Percentiles rank a stretch among this genome's conserved stretches.
phyloP scores from a whole-genome alignment of 2,113 vertebrate species.

The Ciconia maguari region DNA sequence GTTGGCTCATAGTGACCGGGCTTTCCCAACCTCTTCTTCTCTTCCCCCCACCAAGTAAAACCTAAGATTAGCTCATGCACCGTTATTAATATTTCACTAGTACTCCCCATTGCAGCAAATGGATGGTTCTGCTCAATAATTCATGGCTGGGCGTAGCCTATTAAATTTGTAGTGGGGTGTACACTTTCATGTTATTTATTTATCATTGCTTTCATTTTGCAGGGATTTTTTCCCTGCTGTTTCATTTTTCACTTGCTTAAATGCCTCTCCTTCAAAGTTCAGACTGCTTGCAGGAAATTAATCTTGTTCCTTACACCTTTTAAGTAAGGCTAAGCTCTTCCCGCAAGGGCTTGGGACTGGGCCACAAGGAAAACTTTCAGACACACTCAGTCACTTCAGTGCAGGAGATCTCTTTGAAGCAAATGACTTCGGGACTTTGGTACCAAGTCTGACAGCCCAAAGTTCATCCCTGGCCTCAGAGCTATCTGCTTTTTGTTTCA shows the following conservation, averaged over 20 bases:
- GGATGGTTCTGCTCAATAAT: constrained; percentile 51
- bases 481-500: neutral
- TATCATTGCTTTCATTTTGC: constrained; percentile 35
- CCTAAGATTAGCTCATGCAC: neutral
- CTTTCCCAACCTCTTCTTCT: neutral
- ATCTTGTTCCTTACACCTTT: neutral
- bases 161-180: constrained; percentile 42
- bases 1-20: neutral
- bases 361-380: neutral
- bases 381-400: neutral
- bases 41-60: neutral
- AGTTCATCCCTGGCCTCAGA: neutral
- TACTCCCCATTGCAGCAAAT: neutral
- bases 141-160: constrained; percentile 1
- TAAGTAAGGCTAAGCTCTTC: constrained; percentile 4
- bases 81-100: constrained; percentile 43
- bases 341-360: neutral
- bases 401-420: neutral
- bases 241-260: constrained; percentile 44
- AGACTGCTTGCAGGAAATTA: neutral
- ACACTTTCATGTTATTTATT: constrained; percentile 55
- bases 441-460: neutral
- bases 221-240: neutral
- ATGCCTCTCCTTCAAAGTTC: constrained; percentile 18
- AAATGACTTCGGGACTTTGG: neutral